Percentiles rank a stretch among this genome's conserved stretches.
These are phyloP conservation scores for Ciconia stormi DNA, from an alignment of 2,113 vertebrate species.

Conservation along the genomic window DNA sequence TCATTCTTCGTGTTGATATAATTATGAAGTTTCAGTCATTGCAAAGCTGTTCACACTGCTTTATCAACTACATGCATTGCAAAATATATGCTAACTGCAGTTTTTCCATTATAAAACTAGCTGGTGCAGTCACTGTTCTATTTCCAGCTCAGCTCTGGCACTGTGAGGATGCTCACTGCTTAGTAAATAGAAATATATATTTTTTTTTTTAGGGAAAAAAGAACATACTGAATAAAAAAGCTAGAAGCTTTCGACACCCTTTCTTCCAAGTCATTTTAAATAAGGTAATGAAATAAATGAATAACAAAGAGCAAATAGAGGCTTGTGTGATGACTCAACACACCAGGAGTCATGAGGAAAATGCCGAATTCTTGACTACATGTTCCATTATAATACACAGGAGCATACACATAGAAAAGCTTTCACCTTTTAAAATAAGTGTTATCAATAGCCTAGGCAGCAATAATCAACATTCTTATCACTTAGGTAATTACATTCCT, in stretches of 20 bases:
- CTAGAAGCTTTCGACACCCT: neutral
- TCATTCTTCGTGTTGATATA: conserved; percentile 41
- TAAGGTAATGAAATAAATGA: conserved; percentile 40
- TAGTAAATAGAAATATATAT: conserved; percentile 31
- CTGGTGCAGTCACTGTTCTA: conserved; percentile 62
- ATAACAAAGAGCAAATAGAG: conserved; percentile 21
- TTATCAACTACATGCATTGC: conserved; percentile 22
- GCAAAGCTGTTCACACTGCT: conserved; percentile 57
- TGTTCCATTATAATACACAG: neutral
- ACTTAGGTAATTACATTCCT: neutral
- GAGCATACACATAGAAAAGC: neutral
- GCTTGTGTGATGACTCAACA: conserved; percentile 22
- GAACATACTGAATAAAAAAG: conserved; percentile 33
- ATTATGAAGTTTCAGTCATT: conserved; percentile 52
- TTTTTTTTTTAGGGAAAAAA: neutral
- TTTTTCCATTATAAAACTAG: conserved; percentile 61
- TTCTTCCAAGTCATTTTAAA: conserved; percentile 51
- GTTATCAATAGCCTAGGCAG: neutral
- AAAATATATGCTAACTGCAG: conserved; percentile 64
- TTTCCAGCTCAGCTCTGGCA: conserved; percentile 61
- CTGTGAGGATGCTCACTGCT: conserved; percentile 2
- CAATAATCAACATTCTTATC: neutral
- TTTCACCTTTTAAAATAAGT: neutral
- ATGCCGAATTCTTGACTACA: neutral
- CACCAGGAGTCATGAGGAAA: conserved; percentile 25